Base-by-base conservation (phyloP, 1,140 invertebrate species). In the Rhyacophila brunnea region DNA sequence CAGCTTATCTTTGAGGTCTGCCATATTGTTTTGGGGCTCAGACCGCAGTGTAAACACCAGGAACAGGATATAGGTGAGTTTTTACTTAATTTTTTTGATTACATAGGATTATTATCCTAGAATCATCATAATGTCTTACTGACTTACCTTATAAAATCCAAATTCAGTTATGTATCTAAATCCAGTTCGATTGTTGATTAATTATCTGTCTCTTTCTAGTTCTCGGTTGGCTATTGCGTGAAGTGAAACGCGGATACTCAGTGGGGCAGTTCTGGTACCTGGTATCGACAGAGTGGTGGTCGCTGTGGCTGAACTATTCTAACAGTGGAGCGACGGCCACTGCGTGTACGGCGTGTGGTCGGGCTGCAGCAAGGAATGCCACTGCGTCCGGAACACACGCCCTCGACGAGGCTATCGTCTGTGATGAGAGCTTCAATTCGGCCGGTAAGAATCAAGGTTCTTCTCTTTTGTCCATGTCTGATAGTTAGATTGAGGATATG, bases 231-330 rank as follows among this genome's bases (percentile, higher is more conserved):
- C 71, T 93, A 44, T 78, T 84, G 10, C 80, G 92, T 43, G 90
- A 92, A 70, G 85, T 88, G 62, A 79, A 81, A 13, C 81, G 88
- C 38, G 87, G 89, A 0, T 85, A 88, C 64, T 73, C 83, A 35
- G 81, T 88, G 15, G 90, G 90, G 1, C 90, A 93, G 74, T 88
- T 92, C 70, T 94, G 91, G 91, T 93, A 93, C 77, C 80, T 95
- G 47, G 85, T 94, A 44, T 82, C 85, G 3, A 85, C 87, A 34
- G 85, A 89, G 58, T 95, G 92, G 92, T 95, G 91, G 91, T 81
- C 80, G 38, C 72, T 77, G 1, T 95, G 92, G 92, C 71, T 82
- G 48, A 82, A 84, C 18, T 91, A 92, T 74, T 85, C 89, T 0
- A 48, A 42, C 13, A 48, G 44, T 28, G 13, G 15, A 55, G 68